Base-by-base conservation (phyloP, 2,888 invertebrate species). In the Xestia sexstrigata region DNA sequence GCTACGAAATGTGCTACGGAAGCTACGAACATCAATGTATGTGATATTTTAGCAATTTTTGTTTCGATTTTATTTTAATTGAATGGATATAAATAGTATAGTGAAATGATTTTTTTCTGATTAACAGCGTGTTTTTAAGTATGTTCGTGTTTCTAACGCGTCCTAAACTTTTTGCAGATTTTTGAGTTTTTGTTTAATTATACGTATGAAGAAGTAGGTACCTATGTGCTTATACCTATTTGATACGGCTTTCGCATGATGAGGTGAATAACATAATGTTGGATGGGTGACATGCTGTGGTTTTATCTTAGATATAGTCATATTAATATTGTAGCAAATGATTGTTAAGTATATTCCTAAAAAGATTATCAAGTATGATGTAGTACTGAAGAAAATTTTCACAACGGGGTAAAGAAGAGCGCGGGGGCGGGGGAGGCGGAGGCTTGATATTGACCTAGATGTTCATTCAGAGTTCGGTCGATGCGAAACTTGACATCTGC, bases 401-500 rank as follows among this genome's bases (percentile, higher is more conserved):
- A 90, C 90, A 90, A 87, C 89, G 91, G 94, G 92, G 85, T 90
- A 87, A 89, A 88, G 91, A 88, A 91, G 91, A 89, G 91, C 71
- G 91, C 78, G 91, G 92, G 91, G 91, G 90, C 79, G 89, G 92
- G 70, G 91, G 91, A 84, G 93, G 93, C 90, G 92, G 93, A 93
- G 95, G 95, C 93, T 96, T 96, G 96, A 96, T 96, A 96, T 96
- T 96, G 96, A 96, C 96, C 96, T 96, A 96, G 94, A 95, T 96
- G 96, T 96, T 96, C 96, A 96, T 96, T 96, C 95, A 96, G 95
- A 94, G 96, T 95, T 96, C 96, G 96, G 96, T 96, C 96, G 96
- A 96, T 96, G 96, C 95, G 96, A 96, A 95, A 95, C 96, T 95
- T 96, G 95, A 96, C 96, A 96, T 96, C 96, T 96, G 96, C 96